Evolutionary conservation across 2,797 vertebrate genomes (phyloP).

Genomic region (Sciurus vulgaris): DNA sequence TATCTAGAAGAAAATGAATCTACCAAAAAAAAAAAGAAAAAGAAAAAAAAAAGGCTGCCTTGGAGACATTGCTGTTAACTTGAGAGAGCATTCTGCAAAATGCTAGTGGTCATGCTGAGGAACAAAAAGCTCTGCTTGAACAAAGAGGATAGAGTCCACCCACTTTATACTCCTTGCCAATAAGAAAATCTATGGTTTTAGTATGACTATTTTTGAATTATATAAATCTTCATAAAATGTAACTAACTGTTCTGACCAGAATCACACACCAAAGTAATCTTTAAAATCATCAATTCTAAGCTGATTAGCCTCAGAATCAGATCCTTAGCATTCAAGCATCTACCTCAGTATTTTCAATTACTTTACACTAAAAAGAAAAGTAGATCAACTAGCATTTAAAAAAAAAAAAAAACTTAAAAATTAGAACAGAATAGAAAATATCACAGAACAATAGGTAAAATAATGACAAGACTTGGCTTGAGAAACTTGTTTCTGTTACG

Average conservation of each 20-base stretch:
- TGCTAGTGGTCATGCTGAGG: not conserved
- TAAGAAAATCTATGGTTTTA: not conserved
- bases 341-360: conserved; percentile 40
- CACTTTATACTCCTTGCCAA: not conserved
- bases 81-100: not conserved
- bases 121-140: not conserved
- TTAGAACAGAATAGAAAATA: not conserved
- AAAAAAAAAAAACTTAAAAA: not conserved
- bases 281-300: not conserved
- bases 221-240: not conserved
- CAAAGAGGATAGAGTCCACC: not conserved
- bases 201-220: not conserved
- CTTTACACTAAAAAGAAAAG: not conserved
- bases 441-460: not conserved
- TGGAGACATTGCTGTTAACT: not conserved
- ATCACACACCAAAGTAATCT: not conserved
- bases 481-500: not conserved
- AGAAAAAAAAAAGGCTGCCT: not conserved
- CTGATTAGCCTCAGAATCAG: not conserved
- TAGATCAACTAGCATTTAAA: not conserved
- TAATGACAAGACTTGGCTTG: not conserved
- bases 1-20: not conserved
- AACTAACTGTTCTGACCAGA: not conserved
- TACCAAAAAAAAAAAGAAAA: too few species aligned
- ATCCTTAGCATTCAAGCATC: not conserved